Percentiles rank a stretch among this genome's conserved stretches.
Conservation (phyloP, 2,888 invertebrate genomes). For the Drosophila infuscata region DNA sequence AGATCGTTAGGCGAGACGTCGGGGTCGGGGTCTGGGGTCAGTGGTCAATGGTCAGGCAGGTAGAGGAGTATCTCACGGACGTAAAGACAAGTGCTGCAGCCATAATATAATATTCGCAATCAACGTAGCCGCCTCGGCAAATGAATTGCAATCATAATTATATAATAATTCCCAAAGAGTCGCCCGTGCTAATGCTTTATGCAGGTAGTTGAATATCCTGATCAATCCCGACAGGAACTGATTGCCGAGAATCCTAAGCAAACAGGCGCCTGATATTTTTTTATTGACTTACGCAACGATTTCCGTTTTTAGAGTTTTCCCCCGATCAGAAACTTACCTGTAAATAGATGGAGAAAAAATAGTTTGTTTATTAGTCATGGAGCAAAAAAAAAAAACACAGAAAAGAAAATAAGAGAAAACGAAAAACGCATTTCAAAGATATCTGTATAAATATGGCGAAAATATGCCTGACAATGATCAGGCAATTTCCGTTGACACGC, state of each 20-base stretch:
- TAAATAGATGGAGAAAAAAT: slow-evolving; percentile 42
- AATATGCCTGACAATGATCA: slow-evolving; percentile 70
- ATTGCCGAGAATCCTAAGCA: slow-evolving; percentile 63
- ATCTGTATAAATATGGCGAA: slow-evolving; percentile 41
- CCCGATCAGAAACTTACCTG: slow-evolving; percentile 64
- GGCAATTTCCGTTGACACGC: slow-evolving; percentile 73
- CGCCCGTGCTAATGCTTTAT: slow-evolving; percentile 54
- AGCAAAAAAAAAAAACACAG: background rate
- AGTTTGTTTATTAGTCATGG: slow-evolving; percentile 55
- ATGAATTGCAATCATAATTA: slow-evolving; percentile 55
- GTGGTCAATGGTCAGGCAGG: slow-evolving; percentile 36
- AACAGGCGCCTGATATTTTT: slow-evolving; percentile 47
- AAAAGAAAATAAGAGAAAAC: slow-evolving; percentile 1
- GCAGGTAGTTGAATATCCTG: slow-evolving; percentile 22
- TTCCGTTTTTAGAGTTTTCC: slow-evolving; percentile 49
- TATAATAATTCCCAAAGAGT: slow-evolving; percentile 29
- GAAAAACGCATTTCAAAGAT: slow-evolving; percentile 53
- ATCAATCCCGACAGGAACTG: slow-evolving; percentile 51
- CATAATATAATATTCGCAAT: slow-evolving; percentile 53
- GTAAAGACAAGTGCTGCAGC: slow-evolving; percentile 28
- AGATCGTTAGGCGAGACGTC: slow-evolving; percentile 80
- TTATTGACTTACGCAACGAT: slow-evolving; percentile 76
- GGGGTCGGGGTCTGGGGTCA: background rate
- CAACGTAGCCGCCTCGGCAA: slow-evolving; percentile 59
- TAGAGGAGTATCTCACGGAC: slow-evolving; percentile 41